A percentile compares a stretch with the other conserved stretches of the same genome.
phyloP scores from a whole-genome alignment of 2,113 vertebrate genomes.

The Plectropomus leopardus region DNA sequence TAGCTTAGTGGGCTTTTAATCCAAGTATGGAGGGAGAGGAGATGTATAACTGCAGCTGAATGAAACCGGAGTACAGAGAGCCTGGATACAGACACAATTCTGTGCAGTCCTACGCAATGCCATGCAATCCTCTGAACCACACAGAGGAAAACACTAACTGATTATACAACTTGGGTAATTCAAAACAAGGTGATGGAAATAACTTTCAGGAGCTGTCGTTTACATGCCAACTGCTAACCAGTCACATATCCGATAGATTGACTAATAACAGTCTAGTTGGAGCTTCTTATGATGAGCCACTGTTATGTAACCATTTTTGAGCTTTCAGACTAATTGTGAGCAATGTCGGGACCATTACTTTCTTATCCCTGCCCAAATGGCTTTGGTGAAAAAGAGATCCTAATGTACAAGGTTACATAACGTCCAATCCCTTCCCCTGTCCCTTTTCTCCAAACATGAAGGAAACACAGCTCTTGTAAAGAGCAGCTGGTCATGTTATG shows the following conservation, averaged over 20 bases:
- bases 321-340: slow-evolving; percentile 73
- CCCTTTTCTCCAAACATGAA: slow-evolving; percentile 68
- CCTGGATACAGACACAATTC: slow-evolving; percentile 28
- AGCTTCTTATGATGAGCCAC: slow-evolving; percentile 46
- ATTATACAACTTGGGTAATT: slow-evolving; percentile 32
- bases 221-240: not conserved
- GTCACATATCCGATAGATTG: slow-evolving; percentile 40
- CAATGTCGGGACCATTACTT: slow-evolving; percentile 56
- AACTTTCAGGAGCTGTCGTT: slow-evolving; percentile 15
- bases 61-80: slow-evolving; percentile 39
- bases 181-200: slow-evolving; percentile 32
- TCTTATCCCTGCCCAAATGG: slow-evolving; percentile 63
- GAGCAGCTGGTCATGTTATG: slow-evolving; percentile 79
- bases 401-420: slow-evolving; percentile 69
- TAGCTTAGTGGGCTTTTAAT: slow-evolving; percentile 60
- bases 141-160: slow-evolving; percentile 4
- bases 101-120: slow-evolving; percentile 45
- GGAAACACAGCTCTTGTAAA: slow-evolving; percentile 64
- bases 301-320: slow-evolving; percentile 48
- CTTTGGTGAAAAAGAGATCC: slow-evolving; percentile 60
- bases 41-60: slow-evolving; percentile 33
- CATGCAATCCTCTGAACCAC: slow-evolving; percentile 41
- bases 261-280: slow-evolving; percentile 36
- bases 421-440: slow-evolving; percentile 63
- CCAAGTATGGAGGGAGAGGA: slow-evolving; percentile 28